Conservation (phyloP, 2,888 invertebrate genomes). For the Drosophila diplacantha region DNA sequence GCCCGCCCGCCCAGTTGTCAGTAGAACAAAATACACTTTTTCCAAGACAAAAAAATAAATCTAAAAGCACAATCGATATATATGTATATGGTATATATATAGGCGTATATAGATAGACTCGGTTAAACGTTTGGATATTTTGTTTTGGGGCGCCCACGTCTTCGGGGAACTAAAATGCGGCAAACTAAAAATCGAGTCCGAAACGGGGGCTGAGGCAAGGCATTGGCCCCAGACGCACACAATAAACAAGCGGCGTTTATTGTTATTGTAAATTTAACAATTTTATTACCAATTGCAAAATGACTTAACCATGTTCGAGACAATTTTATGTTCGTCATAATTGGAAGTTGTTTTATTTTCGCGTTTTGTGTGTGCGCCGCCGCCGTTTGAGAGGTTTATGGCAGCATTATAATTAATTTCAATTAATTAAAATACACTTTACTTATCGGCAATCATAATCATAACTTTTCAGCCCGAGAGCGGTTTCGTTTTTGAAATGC, state of each 20-base stretch:
- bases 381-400: slow-evolving; percentile 29
- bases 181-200: slow-evolving; percentile 28
- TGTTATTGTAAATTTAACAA: slow-evolving; percentile 52
- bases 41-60: slow-evolving; percentile 44
- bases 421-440: slow-evolving; percentile 69
- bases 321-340: slow-evolving; percentile 64
- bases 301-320: slow-evolving; percentile 56
- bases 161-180: slow-evolving; percentile 22
- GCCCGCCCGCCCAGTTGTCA: slow-evolving; percentile 15
- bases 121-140: slow-evolving; percentile 36
- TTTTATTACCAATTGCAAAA: slow-evolving; percentile 55
- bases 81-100: slow-evolving; percentile 2
- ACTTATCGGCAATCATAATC: slow-evolving; percentile 58
- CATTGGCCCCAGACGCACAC: slow-evolving; percentile 31
- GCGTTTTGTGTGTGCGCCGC: slow-evolving; percentile 5
- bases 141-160: slow-evolving; percentile 39
- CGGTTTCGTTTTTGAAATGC: slow-evolving; percentile 42
- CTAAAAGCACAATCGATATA: slow-evolving; percentile 25
- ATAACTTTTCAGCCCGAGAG: slow-evolving; percentile 13
- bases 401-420: slow-evolving; percentile 60
- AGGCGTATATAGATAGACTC: slow-evolving; percentile 5
- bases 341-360: slow-evolving; percentile 44
- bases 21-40: slow-evolving; percentile 38
- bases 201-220: slow-evolving; percentile 25
- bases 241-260: slow-evolving; percentile 48